Evolutionary conservation across 2,113 vertebrate species (phyloP).

Genomic region (Myanophis thanlyinensis): DNA sequence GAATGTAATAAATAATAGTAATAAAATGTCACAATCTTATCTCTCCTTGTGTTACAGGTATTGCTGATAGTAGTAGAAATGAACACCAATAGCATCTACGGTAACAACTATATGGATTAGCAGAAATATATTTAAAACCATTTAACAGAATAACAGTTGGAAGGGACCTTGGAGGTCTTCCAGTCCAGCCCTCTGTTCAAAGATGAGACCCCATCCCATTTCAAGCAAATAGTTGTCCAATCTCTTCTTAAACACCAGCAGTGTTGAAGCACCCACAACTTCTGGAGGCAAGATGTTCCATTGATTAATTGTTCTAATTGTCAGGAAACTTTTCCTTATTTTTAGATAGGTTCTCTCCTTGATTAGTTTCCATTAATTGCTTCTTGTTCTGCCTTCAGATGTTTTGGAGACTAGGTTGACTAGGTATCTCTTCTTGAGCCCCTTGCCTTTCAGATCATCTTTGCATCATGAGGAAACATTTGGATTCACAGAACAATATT

Average conservation of each 20-base stretch:
- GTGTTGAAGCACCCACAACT: neutral
- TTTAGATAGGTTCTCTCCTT: neutral
- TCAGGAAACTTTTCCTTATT: neutral
- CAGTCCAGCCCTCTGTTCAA: neutral
- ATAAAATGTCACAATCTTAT: neutral
- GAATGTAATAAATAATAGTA: neutral
- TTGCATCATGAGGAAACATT: neutral
- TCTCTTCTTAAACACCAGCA: neutral
- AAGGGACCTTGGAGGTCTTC: neutral
- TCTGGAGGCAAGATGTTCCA: neutral
- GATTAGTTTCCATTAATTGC: neutral
- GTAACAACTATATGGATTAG: neutral
- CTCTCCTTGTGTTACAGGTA: neutral
- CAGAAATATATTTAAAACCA: neutral
- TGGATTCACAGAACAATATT: neutral
- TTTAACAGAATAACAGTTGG: neutral
- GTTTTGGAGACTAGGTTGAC: neutral
- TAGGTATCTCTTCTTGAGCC: no score
- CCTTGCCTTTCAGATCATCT: neutral
- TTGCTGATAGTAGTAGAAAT: neutral
- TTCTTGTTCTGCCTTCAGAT: neutral
- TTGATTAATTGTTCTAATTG: neutral
- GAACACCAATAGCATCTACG: neutral
- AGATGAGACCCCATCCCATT: neutral
- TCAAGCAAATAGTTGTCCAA: neutral